These are phyloP conservation scores for Trichomycterus rosablanca DNA, from an alignment of 2,113 vertebrate species.

Conservation along the genomic window DNA sequence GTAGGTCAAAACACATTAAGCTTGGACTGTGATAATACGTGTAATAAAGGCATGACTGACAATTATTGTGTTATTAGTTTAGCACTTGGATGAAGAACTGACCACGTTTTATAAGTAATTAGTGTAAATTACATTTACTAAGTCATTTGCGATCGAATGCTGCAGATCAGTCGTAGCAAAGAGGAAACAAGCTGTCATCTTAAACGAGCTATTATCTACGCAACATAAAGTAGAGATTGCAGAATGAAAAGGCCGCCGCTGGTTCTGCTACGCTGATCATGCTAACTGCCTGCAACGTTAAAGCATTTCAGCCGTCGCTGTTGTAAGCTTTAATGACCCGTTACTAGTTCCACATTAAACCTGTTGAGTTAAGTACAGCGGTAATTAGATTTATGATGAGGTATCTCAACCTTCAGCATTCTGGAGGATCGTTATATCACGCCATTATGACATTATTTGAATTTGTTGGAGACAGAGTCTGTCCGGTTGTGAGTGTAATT, in stretches of 20 bases:
- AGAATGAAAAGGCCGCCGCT: conserved; percentile 3
- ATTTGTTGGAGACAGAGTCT: conserved; percentile 12
- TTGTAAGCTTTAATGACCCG: conserved; percentile 18
- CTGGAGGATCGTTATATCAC: conserved; percentile 17
- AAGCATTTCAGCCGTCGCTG: conserved; percentile 37
- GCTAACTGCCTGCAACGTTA: conserved; percentile 28
- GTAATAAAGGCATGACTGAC: too few species aligned
- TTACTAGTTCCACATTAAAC: conserved; percentile 21
- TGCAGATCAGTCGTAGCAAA: too few species aligned
- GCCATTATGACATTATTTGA: conserved; percentile 13
- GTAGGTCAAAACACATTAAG: too few species aligned
- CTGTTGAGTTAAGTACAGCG: conserved; percentile 1
- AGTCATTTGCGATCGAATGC: too few species aligned
- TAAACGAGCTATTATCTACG: neutral
- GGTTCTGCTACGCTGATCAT: conserved; percentile 17
- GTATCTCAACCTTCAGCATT: conserved; percentile 6
- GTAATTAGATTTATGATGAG: conserved; percentile 23
- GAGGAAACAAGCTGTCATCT: too few species aligned
- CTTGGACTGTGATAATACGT: too few species aligned
- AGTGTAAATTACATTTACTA: too few species aligned
- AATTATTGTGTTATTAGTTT: too few species aligned
- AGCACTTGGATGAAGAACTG: too few species aligned
- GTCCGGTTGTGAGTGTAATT: conserved; percentile 18
- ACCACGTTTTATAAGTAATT: too few species aligned
- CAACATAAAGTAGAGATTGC: neutral